Evolutionary conservation across 37 sponge, comb jelly and placozoan species (phyloP), one percentile per base, ranked within the genome.

Genomic region (Crambe crambe): DNA sequence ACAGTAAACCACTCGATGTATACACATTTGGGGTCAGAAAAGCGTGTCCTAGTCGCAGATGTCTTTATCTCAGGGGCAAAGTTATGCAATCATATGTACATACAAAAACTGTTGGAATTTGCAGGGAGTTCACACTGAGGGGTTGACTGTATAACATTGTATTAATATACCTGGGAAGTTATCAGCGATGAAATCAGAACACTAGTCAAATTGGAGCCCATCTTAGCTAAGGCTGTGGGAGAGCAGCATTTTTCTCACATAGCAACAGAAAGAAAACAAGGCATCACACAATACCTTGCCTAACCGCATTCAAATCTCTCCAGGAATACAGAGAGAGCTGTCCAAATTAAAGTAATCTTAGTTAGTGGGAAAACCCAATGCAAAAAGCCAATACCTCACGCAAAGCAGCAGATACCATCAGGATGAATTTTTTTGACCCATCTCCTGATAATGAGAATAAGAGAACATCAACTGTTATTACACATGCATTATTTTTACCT

Each of bases 381-480:
- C n/a, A n/a, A n/a, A n/a, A n/a, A n/a, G 6, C 26, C 26, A 40
- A 2, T 15, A 82, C 82, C 73, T 82, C 82, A 8, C 59, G 40
- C 62, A 82, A 31, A 27, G 65, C 64, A 32, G 59, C 73, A 37
- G 72, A 37, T 27, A 82, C 18, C 31, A 73, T 40, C 54, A 82
- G 35, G 0, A 82, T 26, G 20, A 63, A 58, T 43, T 83, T 83
- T 40, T 83, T 83, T 15, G 68, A 47, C 10, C 75, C 75, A 67
- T 83, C 83, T 37, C 83, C 83, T 83, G 26, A 1, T 0, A 3
- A 30, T n/a, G 15, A 26, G 21, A 22, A 63, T 21, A 17, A 3
- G 37, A 58, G 1, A 42, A 29, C 1, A 47, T 47, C 6, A n/a
- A n/a, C n/a, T n/a, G n/a, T n/a, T 12, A 47, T 9, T 4, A 26